Conservation (phyloP, 2,888 invertebrate genomes). For the Amaurobius ferox region DNA sequence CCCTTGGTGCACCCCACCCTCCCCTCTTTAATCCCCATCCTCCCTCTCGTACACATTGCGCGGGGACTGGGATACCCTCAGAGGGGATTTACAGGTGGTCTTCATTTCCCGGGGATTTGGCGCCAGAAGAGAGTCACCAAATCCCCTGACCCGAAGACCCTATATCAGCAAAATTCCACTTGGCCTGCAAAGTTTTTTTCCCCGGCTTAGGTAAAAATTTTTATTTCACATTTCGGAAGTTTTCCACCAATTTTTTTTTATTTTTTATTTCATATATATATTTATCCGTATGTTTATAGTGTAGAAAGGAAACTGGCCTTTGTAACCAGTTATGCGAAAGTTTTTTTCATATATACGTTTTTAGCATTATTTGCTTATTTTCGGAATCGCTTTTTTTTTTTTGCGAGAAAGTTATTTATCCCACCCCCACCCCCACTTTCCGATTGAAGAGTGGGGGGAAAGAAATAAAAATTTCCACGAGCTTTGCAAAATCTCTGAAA, state of each 20-base stretch:
- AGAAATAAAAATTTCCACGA: neutral
- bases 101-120: constrained; percentile 73
- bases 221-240: constrained; percentile 7
- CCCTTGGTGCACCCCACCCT: constrained; percentile 20
- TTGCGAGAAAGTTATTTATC: constrained; percentile 9
- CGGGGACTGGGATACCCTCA: constrained; percentile 71
- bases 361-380: neutral
- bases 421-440: too few species aligned
- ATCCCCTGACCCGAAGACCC: constrained; percentile 65
- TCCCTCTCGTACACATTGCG: constrained; percentile 61
- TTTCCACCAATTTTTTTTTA: neutral
- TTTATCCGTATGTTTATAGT: constrained; percentile 18
- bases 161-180: constrained; percentile 39
- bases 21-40: constrained; percentile 41
- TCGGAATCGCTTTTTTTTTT: neutral
- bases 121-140: constrained; percentile 43
- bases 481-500: constrained; percentile 13
- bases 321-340: constrained; percentile 62
- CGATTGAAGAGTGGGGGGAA: neutral
- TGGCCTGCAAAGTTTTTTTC: constrained; percentile 18
- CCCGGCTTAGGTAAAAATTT: constrained; percentile 16
- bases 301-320: constrained; percentile 20
- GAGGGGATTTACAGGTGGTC: constrained; percentile 73
- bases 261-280: constrained; percentile 1
- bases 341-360: constrained; percentile 20